A percentile compares a stretch with the other conserved stretches of the same genome.
Conservation (phyloP, 2,113 vertebrate genomes). For the Datnioides undecimradiatus region DNA sequence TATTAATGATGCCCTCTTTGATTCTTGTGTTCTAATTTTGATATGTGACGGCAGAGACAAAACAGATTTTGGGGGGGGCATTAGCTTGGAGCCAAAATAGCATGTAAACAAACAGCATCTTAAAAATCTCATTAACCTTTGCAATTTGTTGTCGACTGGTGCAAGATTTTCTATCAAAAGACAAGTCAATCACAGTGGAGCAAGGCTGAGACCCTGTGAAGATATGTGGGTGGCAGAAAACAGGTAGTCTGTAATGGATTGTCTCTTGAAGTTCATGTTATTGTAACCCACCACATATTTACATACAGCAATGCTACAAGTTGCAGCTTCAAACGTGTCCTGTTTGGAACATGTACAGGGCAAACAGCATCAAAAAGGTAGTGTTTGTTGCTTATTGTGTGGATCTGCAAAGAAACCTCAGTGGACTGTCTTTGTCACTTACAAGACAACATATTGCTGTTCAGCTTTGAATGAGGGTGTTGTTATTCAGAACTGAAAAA, state of each 20-base stretch:
- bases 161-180: neutral
- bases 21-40: constrained; percentile 84
- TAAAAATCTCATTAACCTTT: neutral
- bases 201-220: neutral
- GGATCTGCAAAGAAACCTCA: neutral
- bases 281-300: neutral
- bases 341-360: too few relatives aligned
- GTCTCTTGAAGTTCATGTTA: neutral
- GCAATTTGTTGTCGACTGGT: neutral
- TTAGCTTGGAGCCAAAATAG: neutral
- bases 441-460: neutral
- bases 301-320: neutral
- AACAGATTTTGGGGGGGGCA: neutral
- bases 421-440: neutral
- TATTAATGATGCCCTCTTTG: constrained; percentile 87
- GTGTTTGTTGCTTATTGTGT: neutral
- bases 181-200: neutral
- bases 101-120: neutral
- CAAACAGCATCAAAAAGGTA: neutral
- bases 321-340: too few relatives aligned
- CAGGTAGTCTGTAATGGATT: neutral
- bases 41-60: neutral
- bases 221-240: neutral
- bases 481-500: neutral
- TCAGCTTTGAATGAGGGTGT: neutral